Evolutionary conservation across 1,140 invertebrate genomes (phyloP), one percentile per base, ranked within the genome.

Genomic region (Hesperophylax magnus): DNA sequence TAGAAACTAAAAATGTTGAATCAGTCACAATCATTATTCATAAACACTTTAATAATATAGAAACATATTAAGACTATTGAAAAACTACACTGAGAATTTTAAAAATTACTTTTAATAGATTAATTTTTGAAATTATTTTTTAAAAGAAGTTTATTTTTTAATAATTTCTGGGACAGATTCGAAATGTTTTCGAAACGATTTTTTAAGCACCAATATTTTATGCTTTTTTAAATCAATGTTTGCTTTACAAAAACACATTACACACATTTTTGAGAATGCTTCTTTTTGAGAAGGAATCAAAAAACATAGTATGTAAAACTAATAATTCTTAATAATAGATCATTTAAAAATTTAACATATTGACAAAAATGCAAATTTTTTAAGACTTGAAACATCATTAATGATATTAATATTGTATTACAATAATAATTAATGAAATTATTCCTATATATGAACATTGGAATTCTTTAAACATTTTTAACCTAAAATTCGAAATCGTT

Each of bases 21-120:
- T 76, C 72, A 76, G 72, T 76, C 72, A 76, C 27, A 76, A 34
- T 76, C 15, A 72, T 72, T 72, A 54, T 72, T 72, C 39, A 47
- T 47, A 47, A 47, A 72, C 69, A 72, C 31, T 34, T 67, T 67
- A 67, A 22, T 11, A 67, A 11, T 72, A 76, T 58, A 60, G 54
- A 72, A 72, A 72, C 53, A 72, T 53, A 56, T 34, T 47, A 47
- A 47, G 9, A 14, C 39, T 47, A 47, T 47, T 9, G 39, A 47
- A 47, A 47, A 47, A 47, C 39, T 47, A 47, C 39, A 47, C 39
- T 11, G 39, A 47, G 39, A 47, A 47, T 47, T 47, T 47, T 47
- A 9, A 14, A 47, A 47, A 47, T 47, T 47, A 47, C 11, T 11
- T 47, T 47, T 47, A 58, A 31, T 17, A 54, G 14, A 74, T n/a